Evolutionary conservation across 2,888 invertebrate species (phyloP), one percentile per base, ranked within the genome.

Genomic region (Cephus nigrinus): DNA sequence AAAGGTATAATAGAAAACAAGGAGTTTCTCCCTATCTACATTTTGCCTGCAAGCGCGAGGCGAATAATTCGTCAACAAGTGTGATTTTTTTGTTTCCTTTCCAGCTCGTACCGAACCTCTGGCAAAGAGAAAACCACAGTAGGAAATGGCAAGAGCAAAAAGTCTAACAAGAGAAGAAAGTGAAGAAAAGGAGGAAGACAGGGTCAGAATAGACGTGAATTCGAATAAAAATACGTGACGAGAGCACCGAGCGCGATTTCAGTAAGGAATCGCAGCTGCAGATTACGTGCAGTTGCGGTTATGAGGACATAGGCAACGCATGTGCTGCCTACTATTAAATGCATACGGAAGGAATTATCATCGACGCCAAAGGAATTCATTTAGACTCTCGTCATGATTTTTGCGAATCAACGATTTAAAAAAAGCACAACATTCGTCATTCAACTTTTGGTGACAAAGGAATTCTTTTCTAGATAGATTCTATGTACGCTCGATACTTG

Each of bases 11-110:
- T 81, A 80, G 82, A 86, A 86, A 88, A 86, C 86, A 87, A 87
- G 81, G 80, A 84, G 85, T 80, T 81, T 79, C 85, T 81, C 33
- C 68, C 32, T 89, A 89, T 89, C 86, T 89, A 89, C 89, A 88
- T 74, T 84, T 82, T 83, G 80, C 81, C 84, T 79, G 80, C 80
- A 74, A 74, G 36, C 71, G 71, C 71, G 12, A 71, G 55, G 55
- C 55, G 23, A 55, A 55, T 55, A 55, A 55, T 55, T 55, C 55
- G 55, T 55, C 55, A 55, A 55, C 55, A 55, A 55, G 55, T 55
- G 55, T 55, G 36, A 36, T 36, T 55, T 55, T 55, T 55, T 55
- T 55, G 23, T 55, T 55, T 55, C 23, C 23, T 55, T 55, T 55
- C 55, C 55, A 55, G 55, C 55, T 55, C 55, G 55, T 55, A 55